These are phyloP conservation scores for Campopleginae sp. DNA, from an alignment of 2,888 invertebrate species.

Conservation along the genomic window DNA sequence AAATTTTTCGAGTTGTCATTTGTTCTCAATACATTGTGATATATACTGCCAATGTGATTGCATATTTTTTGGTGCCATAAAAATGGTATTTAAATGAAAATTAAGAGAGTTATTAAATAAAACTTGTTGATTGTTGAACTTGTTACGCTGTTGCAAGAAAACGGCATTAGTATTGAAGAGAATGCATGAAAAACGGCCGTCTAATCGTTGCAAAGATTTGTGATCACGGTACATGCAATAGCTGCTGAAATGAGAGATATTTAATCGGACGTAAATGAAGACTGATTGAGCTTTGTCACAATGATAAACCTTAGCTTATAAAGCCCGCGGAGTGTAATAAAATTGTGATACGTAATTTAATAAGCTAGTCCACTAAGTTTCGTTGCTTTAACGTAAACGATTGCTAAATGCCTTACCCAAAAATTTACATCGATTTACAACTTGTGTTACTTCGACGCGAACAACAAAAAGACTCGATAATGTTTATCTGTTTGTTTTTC, in stretches of 20 bases:
- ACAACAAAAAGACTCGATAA: conserved; percentile 19
- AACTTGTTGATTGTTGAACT: conserved; percentile 56
- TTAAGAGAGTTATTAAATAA: conserved; percentile 19
- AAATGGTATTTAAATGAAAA: conserved; percentile 39
- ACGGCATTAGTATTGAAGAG: conserved; percentile 50
- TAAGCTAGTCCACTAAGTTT: conserved; percentile 74
- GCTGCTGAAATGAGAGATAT: conserved; percentile 58
- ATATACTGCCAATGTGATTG: conserved; percentile 57
- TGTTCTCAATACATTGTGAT: conserved; percentile 60
- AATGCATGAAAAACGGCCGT: conserved; percentile 34
- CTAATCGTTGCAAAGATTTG: conserved; percentile 43
- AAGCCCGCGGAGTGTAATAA: conserved; percentile 52
- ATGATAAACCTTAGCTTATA: conserved; percentile 70
- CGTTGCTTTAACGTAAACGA: conserved; percentile 42
- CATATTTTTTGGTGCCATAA: conserved; percentile 41
- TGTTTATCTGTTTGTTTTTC: conserved; percentile 11
- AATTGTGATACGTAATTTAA: conserved; percentile 76
- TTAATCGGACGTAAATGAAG: conserved; percentile 70
- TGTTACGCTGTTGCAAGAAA: conserved; percentile 52
- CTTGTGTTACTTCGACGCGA: conserved; percentile 51
- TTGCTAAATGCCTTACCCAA: conserved; percentile 23
- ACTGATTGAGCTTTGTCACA: conserved; percentile 77
- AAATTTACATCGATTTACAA: conserved; percentile 38
- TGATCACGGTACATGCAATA: conserved; percentile 62
- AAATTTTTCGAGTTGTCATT: conserved; percentile 32